Percentiles rank a stretch among this genome's conserved stretches.
Conservation (phyloP, 2,113 vertebrate genomes). For the Bos javanicus region DNA sequence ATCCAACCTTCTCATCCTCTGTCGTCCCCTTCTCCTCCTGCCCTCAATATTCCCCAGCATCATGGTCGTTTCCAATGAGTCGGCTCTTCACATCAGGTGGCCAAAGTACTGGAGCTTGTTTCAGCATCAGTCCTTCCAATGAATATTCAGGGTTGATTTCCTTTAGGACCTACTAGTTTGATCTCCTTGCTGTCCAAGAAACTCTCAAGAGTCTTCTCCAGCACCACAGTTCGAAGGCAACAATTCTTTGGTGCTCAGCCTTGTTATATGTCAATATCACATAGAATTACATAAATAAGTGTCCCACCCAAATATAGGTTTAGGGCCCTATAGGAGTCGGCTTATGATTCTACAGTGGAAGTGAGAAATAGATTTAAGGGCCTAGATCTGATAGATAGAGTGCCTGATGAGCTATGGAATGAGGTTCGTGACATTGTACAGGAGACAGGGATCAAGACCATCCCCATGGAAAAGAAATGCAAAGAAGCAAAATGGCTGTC, state of each 20-base stretch:
- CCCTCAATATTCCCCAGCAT: background rate
- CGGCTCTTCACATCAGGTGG: background rate
- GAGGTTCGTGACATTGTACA: too few relatives aligned
- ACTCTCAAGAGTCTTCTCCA: background rate
- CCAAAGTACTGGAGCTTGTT: background rate
- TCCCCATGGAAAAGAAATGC: too few relatives aligned
- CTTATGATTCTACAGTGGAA: too few relatives aligned
- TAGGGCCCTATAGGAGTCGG: background rate
- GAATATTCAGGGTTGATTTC: background rate
- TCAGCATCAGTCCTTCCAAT: background rate
- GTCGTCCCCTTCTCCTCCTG: background rate
- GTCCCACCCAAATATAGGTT: background rate
- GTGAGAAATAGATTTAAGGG: too few relatives aligned
- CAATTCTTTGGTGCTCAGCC: background rate
- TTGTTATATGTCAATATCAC: background rate
- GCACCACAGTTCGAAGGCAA: background rate
- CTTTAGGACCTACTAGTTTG: background rate
- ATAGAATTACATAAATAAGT: background rate
- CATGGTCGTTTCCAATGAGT: background rate
- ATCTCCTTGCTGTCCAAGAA: background rate
- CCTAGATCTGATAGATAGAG: too few relatives aligned
- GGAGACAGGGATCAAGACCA: too few relatives aligned
- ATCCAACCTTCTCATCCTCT: background rate
- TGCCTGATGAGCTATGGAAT: too few relatives aligned
- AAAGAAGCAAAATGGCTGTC: too few relatives aligned